A percentile compares a stretch with the other conserved stretches of the same genome.
Conservation (phyloP, 2,797 vertebrate genomes). For the Fundulus diaphanus region DNA sequence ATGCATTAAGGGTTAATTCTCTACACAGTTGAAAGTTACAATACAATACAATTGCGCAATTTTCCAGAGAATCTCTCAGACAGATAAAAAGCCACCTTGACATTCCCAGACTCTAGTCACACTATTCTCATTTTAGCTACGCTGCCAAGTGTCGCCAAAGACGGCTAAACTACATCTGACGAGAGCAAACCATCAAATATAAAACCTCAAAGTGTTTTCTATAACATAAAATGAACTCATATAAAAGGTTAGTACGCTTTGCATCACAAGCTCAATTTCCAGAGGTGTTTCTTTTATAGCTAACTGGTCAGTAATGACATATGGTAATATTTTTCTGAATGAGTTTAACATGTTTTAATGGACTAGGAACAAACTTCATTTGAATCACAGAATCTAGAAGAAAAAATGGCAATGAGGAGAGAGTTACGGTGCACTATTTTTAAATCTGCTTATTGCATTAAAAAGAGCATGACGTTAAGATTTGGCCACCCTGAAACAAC, state of each 20-base stretch:
- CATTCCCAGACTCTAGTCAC: slow-evolving; percentile 32
- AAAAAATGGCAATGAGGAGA: slow-evolving; percentile 34
- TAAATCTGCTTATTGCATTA: slow-evolving; percentile 66
- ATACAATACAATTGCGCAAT: slow-evolving; percentile 67
- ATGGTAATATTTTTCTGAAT: slow-evolving; percentile 41
- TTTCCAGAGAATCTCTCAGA: slow-evolving; percentile 50
- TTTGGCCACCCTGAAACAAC: slow-evolving; percentile 81
- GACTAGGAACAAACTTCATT: slow-evolving; percentile 35
- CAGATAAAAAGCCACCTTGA: slow-evolving; percentile 51
- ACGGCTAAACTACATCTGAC: slow-evolving; percentile 16
- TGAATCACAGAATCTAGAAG: slow-evolving; percentile 32
- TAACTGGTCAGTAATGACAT: slow-evolving; percentile 33
- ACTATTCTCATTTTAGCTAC: slow-evolving; percentile 15
- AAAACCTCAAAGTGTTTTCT: slow-evolving; percentile 51
- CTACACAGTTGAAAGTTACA: slow-evolving; percentile 57
- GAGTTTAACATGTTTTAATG: slow-evolving; percentile 30
- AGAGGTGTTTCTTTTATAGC: slow-evolving; percentile 63
- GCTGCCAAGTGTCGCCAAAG: slow-evolving; percentile 1
- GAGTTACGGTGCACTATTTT: slow-evolving; percentile 58
- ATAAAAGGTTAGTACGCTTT: slow-evolving; percentile 52
- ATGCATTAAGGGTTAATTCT: slow-evolving; percentile 41
- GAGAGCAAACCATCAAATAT: slow-evolving; percentile 17
- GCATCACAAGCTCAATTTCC: slow-evolving; percentile 66
- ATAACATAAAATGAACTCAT: slow-evolving; percentile 46
- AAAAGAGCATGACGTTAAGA: slow-evolving; percentile 63